Evolutionary conservation across 2,888 invertebrate species (phyloP).

Genomic region (Lycia hirtaria): DNA sequence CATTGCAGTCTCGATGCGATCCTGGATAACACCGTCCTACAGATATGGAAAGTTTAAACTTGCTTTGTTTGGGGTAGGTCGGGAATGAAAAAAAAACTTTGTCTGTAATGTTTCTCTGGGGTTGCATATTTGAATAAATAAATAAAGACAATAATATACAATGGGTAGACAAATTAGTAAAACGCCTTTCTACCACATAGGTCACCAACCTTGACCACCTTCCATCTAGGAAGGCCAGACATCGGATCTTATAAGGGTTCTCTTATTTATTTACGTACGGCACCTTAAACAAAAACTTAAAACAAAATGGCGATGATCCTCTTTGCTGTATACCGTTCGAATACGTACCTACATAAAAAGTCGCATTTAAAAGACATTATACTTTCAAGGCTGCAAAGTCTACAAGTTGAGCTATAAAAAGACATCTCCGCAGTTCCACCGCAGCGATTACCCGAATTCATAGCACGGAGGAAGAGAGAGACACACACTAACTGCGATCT

Average conservation of each 20-base stretch:
- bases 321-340: not conserved
- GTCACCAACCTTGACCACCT: no score
- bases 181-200: no score
- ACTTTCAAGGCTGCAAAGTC: conserved; percentile 9
- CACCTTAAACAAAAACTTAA: not conserved
- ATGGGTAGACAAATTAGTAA: no score
- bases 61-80: conserved; percentile 15
- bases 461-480: conserved; percentile 13
- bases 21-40: conserved; percentile 32
- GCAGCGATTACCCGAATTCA: conserved; percentile 23
- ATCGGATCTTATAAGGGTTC: no score
- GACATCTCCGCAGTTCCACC: conserved; percentile 6
- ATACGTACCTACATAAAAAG: conserved; percentile 6
- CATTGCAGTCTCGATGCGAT: conserved; percentile 32
- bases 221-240: no score
- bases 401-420: conserved; percentile 22
- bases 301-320: not conserved
- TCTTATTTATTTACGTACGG: no score
- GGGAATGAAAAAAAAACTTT: conserved; percentile 1
- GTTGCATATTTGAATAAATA: not conserved
- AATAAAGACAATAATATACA: not conserved
- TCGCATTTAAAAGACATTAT: conserved; percentile 2
- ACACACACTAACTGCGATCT: conserved; percentile 24
- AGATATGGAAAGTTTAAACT: conserved; percentile 20
- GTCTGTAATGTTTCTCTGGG: not conserved